These are phyloP conservation scores for Caenorhabditis afra DNA, from an alignment of 2,888 invertebrate genomes.

Conservation along the genomic window DNA sequence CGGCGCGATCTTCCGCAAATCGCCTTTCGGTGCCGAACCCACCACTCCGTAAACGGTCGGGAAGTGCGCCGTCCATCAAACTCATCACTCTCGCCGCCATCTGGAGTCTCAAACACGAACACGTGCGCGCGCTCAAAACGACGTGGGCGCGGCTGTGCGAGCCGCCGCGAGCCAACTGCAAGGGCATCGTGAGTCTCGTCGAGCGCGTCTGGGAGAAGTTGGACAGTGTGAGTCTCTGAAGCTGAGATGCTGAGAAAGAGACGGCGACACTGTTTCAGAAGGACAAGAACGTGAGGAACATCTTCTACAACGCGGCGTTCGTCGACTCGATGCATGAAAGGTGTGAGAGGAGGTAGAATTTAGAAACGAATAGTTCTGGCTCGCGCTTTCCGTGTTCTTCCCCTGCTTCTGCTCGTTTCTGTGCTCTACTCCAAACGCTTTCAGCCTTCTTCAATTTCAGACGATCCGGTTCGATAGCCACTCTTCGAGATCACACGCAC, in stretches of 20 bases:
- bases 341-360: slow-evolving; percentile 68
- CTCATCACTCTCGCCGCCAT: slow-evolving; percentile 69
- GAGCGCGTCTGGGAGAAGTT: slow-evolving; percentile 78
- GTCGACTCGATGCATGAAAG: slow-evolving; percentile 77
- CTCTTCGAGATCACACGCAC: slow-evolving; percentile 77
- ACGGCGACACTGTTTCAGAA: slow-evolving; percentile 67
- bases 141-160: slow-evolving; percentile 78
- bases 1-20: slow-evolving; percentile 31
- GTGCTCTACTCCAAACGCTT: too few relatives aligned
- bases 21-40: slow-evolving; percentile 61
- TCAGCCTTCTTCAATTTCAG: slow-evolving; percentile 37
- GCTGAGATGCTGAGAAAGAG: not conserved
- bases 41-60: slow-evolving; percentile 62
- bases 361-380: slow-evolving; percentile 5
- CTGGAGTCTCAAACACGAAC: slow-evolving; percentile 74
- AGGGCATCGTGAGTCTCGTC: slow-evolving; percentile 77
- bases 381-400: not conserved
- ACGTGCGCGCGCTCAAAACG: slow-evolving; percentile 73
- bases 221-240: slow-evolving; percentile 66
- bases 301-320: slow-evolving; percentile 79
- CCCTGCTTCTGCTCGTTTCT: too few relatives aligned
- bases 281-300: slow-evolving; percentile 73
- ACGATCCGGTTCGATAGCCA: slow-evolving; percentile 71
- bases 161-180: slow-evolving; percentile 75
- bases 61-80: slow-evolving; percentile 70